These are phyloP conservation scores for Chrysaora quinquecirrha DNA, from an alignment of 30 jellyfish, hydroid and myxozoan genomes.

Conservation along the genomic window DNA sequence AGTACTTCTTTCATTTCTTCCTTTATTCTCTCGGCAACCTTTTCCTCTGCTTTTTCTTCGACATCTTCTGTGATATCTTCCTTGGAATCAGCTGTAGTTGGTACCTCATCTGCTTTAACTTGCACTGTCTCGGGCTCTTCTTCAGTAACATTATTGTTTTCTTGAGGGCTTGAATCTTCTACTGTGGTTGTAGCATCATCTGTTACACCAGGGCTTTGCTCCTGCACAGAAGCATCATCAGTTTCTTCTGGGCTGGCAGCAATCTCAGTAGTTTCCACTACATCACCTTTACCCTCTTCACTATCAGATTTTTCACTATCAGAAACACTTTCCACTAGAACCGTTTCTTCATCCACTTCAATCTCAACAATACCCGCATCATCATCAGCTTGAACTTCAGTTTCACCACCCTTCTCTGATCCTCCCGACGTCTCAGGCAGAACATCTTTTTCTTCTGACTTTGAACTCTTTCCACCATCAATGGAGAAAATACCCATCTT, in stretches of 20 bases:
- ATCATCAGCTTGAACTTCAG: not conserved
- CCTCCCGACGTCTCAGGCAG: not conserved
- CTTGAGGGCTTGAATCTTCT: not conserved
- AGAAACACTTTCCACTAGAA: not conserved
- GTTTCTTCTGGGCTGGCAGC: slow-evolving; percentile 15
- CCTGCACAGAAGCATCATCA: not conserved
- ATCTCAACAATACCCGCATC: not conserved
- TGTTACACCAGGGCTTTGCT: too few relatives aligned
- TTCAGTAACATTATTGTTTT: not conserved
- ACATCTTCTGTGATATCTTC: slow-evolving; percentile 17
- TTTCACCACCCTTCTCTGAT: not conserved
- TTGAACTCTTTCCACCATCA: not conserved
- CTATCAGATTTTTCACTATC: not conserved
- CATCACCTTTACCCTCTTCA: not conserved
- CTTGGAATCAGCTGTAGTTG: not conserved
- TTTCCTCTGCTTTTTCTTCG: slow-evolving; percentile 1
- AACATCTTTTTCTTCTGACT: not conserved
- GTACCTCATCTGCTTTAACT: not conserved
- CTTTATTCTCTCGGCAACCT: not conserved
- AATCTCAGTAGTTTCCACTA: too few relatives aligned
- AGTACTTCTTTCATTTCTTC: slow-evolving; percentile 3
- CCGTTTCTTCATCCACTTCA: not conserved
- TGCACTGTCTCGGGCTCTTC: slow-evolving; percentile 13
- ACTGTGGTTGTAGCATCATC: too few relatives aligned
- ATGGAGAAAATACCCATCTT: slow-evolving; percentile 8